phyloP scores from a whole-genome alignment of 2,888 invertebrate species.

The Erebia palarica region DNA sequence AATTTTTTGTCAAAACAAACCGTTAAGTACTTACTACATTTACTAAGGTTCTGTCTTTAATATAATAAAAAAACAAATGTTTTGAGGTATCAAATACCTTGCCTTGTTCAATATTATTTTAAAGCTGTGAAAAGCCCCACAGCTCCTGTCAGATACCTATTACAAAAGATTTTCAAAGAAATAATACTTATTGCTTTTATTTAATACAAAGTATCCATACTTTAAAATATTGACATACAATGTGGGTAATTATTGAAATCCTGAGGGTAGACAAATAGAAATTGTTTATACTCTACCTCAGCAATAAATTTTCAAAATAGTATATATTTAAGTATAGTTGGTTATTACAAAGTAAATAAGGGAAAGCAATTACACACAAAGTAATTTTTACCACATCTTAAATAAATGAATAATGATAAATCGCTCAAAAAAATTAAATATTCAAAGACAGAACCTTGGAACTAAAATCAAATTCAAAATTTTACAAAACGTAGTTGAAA shows the following conservation, averaged over 20 bases:
- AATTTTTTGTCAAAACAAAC: slow-evolving; percentile 33
- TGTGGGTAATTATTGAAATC: no score
- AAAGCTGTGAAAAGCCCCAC: not conserved
- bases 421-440: not conserved
- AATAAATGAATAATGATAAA: not conserved
- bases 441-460: slow-evolving; percentile 22
- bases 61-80: not conserved
- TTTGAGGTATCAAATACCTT: not conserved
- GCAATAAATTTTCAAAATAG: no score
- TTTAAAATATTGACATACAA: no score
- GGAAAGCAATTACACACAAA: not conserved
- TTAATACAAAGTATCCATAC: not conserved
- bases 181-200: not conserved
- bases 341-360: no score
- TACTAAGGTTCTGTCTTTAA: slow-evolving; percentile 30
- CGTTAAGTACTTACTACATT: slow-evolving; percentile 32
- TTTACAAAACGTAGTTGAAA: not conserved
- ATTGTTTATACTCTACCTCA: no score
- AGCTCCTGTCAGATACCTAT: not conserved
- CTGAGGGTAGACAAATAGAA: no score
- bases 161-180: not conserved
- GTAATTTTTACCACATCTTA: not conserved
- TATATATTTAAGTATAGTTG: no score
- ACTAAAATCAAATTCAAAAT: slow-evolving; percentile 6
- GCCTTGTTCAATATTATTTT: not conserved